These are phyloP conservation scores for Dryoscopus gambensis DNA, from an alignment of 2,113 vertebrate species.

Conservation along the genomic window DNA sequence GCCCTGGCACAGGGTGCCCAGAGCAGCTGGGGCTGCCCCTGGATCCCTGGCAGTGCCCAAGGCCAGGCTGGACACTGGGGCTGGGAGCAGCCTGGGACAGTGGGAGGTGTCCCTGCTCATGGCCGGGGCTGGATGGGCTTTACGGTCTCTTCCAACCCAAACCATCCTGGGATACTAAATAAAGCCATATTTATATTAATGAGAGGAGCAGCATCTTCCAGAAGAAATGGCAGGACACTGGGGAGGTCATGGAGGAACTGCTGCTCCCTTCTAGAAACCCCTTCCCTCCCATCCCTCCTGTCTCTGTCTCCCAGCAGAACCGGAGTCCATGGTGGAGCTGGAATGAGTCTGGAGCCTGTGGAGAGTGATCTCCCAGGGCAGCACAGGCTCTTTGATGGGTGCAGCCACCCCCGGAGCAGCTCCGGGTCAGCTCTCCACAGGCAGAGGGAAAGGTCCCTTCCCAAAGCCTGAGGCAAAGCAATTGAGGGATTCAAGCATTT, in stretches of 20 bases:
- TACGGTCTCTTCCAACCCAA: background rate
- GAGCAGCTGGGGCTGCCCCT: background rate
- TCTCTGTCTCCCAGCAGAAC: background rate
- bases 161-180: background rate
- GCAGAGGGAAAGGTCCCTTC: background rate
- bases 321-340: background rate
- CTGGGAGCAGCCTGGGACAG: background rate
- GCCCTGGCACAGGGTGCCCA: background rate
- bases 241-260: rapidly evolving
- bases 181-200: background rate
- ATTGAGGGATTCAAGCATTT: background rate
- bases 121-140: background rate
- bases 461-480: background rate
- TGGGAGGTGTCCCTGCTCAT: background rate
- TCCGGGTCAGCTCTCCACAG: background rate
- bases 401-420: background rate
- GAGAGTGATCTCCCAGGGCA: background rate
- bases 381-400: background rate
- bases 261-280: background rate
- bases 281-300: background rate
- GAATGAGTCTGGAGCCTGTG: background rate
- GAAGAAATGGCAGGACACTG: background rate
- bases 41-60: background rate
- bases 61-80: background rate
- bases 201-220: background rate